Base-by-base conservation (phyloP, 2,888 invertebrate genomes). In the Synergus gifuensis region DNA sequence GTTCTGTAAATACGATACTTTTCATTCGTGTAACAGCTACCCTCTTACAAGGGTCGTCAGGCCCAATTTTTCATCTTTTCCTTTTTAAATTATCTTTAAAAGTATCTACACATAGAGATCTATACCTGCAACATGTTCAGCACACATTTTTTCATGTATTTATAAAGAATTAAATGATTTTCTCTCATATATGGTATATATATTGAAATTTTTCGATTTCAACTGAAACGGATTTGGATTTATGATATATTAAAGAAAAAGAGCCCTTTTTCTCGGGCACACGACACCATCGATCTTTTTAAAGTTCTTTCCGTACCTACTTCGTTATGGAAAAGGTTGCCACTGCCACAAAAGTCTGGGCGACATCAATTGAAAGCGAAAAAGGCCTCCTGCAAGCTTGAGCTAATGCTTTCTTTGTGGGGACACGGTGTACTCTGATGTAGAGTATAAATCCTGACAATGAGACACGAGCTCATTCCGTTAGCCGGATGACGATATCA, bases 401-500 rank as follows among this genome's bases (percentile, higher is more conserved):
- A 69, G 44, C 69, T 69, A 69, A 69, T 69, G 69, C 69, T 69
- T 69, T 69, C 69, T 69, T 69, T 69, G 49, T 69, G 28, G 28
- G 69, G 69, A 46, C 69, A 49, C 69, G 69, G 28, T 69, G 67
- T 28, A 49, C 46, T 49, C 69, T 49, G 16, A 28, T 49, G 5
- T 46, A 46, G 28, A 69, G 69, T 49, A 69, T 69, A 69, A 69
- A 69, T 69, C 49, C 49, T 49, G 18, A 69, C 67, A 69, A 69
- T 69, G 67, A 69, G 69, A 69, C 49, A 69, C 69, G 49, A 49
- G 69, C 49, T 69, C 28, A 69, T 69, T 69, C 69, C 69, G 69
- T 69, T 69, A 69, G 69, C 69, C 69, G 69, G 69, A 69, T 69
- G 49, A 69, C 49, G 69, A 69, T 69, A 69, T 69, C 69, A 69